These are phyloP conservation scores for Sylvietta virens DNA, from an alignment of 2,113 vertebrate genomes.

Conservation along the genomic window DNA sequence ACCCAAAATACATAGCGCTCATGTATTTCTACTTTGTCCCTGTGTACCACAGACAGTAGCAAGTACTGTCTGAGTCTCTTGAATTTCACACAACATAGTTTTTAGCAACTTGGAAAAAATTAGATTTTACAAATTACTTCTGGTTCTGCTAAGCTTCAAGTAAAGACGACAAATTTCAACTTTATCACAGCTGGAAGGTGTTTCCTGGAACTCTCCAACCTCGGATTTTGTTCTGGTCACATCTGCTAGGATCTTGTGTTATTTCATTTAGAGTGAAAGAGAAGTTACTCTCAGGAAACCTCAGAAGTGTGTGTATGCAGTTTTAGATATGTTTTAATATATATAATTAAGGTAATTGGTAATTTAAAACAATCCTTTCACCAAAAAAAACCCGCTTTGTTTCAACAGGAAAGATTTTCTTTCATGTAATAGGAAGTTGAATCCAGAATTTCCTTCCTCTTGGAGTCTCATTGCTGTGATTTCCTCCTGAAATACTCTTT, in stretches of 20 bases:
- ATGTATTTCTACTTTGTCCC: not conserved
- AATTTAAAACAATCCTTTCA: not conserved
- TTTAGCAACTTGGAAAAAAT: not conserved
- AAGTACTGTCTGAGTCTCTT: not conserved
- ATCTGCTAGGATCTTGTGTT: not conserved
- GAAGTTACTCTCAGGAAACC: not conserved
- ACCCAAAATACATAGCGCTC: not conserved
- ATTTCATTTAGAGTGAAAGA: not conserved
- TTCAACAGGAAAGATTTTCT: not conserved
- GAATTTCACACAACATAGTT: not conserved
- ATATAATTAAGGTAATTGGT: not conserved
- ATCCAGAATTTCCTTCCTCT: not conserved
- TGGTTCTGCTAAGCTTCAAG: not conserved
- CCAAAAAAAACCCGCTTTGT: accelerated
- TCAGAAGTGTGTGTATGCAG: not conserved
- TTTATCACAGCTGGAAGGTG: not conserved
- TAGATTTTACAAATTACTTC: not conserved
- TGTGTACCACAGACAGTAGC: not conserved
- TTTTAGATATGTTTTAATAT: not conserved
- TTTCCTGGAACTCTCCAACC: not conserved
- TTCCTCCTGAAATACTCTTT: accelerated
- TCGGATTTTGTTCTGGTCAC: not conserved
- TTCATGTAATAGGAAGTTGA: not conserved
- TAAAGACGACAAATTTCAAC: not conserved
- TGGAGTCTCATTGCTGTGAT: not conserved